Percentiles rank a stretch among this genome's conserved stretches.
These are phyloP conservation scores for Oligia latruncula DNA, from an alignment of 2,888 invertebrate genomes.

Conservation along the genomic window DNA sequence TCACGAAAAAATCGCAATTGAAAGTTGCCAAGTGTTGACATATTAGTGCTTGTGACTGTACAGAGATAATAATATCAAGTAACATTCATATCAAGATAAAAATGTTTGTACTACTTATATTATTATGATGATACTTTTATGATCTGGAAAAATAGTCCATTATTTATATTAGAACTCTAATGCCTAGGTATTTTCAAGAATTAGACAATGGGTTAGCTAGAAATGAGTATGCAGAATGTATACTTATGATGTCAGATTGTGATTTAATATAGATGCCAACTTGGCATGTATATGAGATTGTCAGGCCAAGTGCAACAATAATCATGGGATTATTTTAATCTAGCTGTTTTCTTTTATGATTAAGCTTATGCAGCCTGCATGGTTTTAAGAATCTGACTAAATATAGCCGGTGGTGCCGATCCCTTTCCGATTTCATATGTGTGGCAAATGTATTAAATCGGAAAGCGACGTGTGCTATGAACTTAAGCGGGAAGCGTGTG, in stretches of 20 bases:
- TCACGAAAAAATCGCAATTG: too few species aligned
- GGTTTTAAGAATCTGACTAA: background rate
- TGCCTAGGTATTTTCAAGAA: background rate
- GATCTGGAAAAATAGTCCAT: background rate
- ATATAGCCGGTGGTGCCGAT: background rate
- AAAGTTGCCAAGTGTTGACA: too few species aligned
- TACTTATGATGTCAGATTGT: constrained; percentile 14
- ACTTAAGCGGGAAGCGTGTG: too few species aligned
- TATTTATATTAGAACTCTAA: constrained; percentile 1
- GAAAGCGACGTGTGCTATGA: too few species aligned
- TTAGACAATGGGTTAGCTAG: background rate
- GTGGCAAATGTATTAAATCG: too few species aligned
- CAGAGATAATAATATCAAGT: constrained; percentile 14
- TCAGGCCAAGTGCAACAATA: constrained; percentile 30
- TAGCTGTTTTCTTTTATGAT: background rate
- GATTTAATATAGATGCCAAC: constrained; percentile 38
- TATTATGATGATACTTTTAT: constrained; percentile 4
- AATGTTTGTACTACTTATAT: constrained; percentile 5
- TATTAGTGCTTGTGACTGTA: too few species aligned
- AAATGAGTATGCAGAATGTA: background rate
- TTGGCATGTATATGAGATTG: constrained; percentile 34
- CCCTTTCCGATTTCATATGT: too few species aligned
- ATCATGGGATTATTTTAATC: background rate
- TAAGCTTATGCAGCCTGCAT: background rate
- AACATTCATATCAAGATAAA: constrained; percentile 25